Percentiles rank a stretch among this genome's conserved stretches.
These are phyloP conservation scores for Leucopsar rothschildi DNA, from an alignment of 2,113 vertebrate genomes.

Conservation along the genomic window DNA sequence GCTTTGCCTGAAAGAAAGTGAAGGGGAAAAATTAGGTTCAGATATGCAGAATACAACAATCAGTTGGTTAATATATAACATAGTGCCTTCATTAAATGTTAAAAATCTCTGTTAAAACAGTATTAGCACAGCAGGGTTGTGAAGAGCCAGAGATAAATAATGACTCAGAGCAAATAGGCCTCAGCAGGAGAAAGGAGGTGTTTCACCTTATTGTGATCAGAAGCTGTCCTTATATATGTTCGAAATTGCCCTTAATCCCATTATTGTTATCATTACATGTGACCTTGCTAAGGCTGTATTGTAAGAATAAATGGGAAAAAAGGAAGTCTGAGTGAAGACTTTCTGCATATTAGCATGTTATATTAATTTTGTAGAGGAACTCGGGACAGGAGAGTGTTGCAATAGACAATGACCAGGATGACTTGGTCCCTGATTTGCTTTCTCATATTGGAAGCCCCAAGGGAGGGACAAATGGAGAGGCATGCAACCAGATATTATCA, in stretches of 20 bases:
- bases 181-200: not conserved
- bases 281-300: not conserved
- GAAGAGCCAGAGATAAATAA: slow-evolving; percentile 25
- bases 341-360: not conserved
- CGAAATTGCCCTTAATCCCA: not conserved
- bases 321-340: not conserved
- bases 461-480: not conserved
- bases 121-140: slow-evolving; percentile 43
- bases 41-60: slow-evolving; percentile 35
- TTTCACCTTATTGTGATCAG: not conserved
- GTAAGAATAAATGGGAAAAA: not conserved
- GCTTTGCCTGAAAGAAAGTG: slow-evolving; percentile 31
- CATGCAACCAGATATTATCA: not conserved
- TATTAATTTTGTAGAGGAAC: not conserved
- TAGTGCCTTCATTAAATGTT: slow-evolving; percentile 20
- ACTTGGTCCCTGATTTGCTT: not conserved
- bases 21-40: slow-evolving; percentile 44
- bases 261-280: not conserved
- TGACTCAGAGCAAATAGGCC: not conserved
- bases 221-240: not conserved
- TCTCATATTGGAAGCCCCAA: not conserved
- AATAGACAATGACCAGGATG: not conserved
- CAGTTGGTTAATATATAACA: slow-evolving; percentile 30
- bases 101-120: slow-evolving; percentile 47
- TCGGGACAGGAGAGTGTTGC: not conserved